Evolutionary conservation across 2,113 vertebrate genomes (phyloP).

Genomic region (Gadus chalcogrammus): DNA sequence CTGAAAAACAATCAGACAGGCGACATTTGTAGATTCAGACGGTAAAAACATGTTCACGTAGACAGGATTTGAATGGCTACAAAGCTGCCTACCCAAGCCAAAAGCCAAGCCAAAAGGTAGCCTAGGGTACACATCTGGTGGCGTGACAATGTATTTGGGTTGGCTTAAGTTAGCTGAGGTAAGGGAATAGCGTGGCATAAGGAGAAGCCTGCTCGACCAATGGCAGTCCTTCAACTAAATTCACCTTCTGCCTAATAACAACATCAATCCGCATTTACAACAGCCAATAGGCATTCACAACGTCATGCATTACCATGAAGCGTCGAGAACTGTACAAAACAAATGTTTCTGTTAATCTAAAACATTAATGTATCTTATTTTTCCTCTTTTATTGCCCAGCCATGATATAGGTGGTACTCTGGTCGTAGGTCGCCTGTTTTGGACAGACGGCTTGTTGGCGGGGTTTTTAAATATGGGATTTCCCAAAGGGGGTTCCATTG

Average conservation of each 20-base stretch:
- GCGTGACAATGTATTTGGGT: slow-evolving; percentile 46
- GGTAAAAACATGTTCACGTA: no score
- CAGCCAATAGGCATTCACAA: neutral
- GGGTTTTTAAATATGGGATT: slow-evolving; percentile 62
- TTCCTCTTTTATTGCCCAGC: no score
- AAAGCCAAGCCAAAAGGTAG: slow-evolving; percentile 67
- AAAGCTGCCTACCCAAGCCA: slow-evolving; percentile 66
- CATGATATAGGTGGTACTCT: no score
- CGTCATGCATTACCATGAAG: no score
- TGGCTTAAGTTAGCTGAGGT: slow-evolving; percentile 41
- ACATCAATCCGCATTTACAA: neutral
- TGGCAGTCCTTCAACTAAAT: slow-evolving; percentile 15
- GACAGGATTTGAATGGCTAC: slow-evolving; percentile 60
- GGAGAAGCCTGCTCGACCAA: slow-evolving; percentile 27
- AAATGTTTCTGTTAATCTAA: no score
- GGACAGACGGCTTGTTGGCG: slow-evolving; percentile 45
- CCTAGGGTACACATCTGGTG: slow-evolving; percentile 64
- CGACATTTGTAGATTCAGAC: no score
- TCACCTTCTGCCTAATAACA: slow-evolving; percentile 10
- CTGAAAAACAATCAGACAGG: no score
- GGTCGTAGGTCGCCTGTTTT: neutral
- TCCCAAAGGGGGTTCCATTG: slow-evolving; percentile 36
- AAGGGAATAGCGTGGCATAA: slow-evolving; percentile 50
- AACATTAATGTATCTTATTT: no score
- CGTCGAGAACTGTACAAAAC: no score